A percentile compares a stretch with the other conserved stretches of the same genome.
These are phyloP conservation scores for Tinamus major DNA, from an alignment of 2,797 vertebrate genomes.

Conservation along the genomic window DNA sequence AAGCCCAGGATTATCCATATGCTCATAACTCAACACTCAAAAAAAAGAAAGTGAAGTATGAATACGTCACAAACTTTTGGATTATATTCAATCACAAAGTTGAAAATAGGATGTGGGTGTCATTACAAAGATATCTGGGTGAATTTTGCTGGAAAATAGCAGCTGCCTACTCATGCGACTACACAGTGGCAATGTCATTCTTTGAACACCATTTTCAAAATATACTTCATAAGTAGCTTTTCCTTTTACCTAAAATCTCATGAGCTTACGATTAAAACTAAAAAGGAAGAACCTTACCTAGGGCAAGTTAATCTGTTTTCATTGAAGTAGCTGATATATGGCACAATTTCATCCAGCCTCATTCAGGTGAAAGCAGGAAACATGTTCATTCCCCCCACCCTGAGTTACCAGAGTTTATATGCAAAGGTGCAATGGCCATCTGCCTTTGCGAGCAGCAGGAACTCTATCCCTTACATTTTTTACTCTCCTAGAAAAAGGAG, in stretches of 20 bases:
- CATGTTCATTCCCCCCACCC: neutral
- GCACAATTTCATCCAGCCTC: neutral
- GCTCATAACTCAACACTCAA: slow-evolving; percentile 40
- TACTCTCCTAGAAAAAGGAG: neutral
- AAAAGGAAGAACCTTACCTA: neutral
- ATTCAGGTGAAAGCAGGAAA: neutral
- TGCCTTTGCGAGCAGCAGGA: neutral
- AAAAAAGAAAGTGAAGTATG: neutral
- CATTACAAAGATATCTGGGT: slow-evolving; percentile 22
- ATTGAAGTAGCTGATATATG: neutral
- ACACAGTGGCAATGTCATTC: neutral
- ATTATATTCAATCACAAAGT: slow-evolving; percentile 3
- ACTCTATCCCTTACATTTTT: neutral
- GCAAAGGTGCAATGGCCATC: neutral
- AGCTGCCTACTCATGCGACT: neutral
- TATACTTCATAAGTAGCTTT: neutral
- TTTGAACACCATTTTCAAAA: neutral
- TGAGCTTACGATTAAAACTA: neutral
- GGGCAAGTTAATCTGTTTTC: neutral
- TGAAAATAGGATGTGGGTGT: neutral
- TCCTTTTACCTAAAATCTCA: neutral
- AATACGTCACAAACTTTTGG: neutral
- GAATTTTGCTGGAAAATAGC: slow-evolving; percentile 4
- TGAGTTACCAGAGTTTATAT: neutral
- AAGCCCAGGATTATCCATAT: slow-evolving; percentile 21